These are phyloP conservation scores for Acanthoscelides obtectus DNA, from an alignment of 2,888 invertebrate species.

Conservation along the genomic window DNA sequence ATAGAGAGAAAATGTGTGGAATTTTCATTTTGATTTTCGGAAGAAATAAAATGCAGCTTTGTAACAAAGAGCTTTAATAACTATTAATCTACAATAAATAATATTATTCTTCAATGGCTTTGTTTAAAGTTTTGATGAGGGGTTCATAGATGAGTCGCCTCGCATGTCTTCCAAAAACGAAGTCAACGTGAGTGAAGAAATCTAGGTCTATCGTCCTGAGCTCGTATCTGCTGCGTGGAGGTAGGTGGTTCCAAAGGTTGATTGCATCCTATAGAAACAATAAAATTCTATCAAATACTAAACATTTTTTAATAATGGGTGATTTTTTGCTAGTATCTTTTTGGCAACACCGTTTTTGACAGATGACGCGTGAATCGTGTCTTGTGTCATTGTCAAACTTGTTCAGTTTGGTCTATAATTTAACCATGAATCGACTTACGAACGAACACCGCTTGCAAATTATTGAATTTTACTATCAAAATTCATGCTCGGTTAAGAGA, in stretches of 20 bases:
- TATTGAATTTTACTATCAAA: too few species aligned
- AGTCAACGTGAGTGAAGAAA: conserved; percentile 69
- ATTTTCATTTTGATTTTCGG: too few species aligned
- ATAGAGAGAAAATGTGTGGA: too few species aligned
- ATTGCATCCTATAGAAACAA: conserved; percentile 52
- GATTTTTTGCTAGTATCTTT: too few species aligned
- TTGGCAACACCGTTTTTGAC: too few species aligned
- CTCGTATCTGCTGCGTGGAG: conserved; percentile 47
- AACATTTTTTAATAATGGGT: too few species aligned
- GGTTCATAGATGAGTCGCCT: conserved; percentile 53
- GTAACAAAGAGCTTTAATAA: background rate
- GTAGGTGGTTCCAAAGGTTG: conserved; percentile 52
- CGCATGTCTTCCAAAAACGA: conserved; percentile 60
- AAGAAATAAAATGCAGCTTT: background rate
- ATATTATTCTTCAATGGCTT: conserved; percentile 16
- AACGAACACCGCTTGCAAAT: too few species aligned
- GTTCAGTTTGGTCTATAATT: too few species aligned
- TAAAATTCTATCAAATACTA: background rate
- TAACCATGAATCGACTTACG: too few species aligned
- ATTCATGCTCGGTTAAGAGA: too few species aligned
- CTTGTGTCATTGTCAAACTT: too few species aligned
- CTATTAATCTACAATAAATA: background rate
- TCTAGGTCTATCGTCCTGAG: conserved; percentile 56
- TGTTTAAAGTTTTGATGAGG: conserved; percentile 30
- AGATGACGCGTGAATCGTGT: too few species aligned